Percentiles rank a stretch among this genome's conserved stretches.
phyloP scores from a whole-genome alignment of 2,888 invertebrate species.

The Eristalis arbustorum region DNA sequence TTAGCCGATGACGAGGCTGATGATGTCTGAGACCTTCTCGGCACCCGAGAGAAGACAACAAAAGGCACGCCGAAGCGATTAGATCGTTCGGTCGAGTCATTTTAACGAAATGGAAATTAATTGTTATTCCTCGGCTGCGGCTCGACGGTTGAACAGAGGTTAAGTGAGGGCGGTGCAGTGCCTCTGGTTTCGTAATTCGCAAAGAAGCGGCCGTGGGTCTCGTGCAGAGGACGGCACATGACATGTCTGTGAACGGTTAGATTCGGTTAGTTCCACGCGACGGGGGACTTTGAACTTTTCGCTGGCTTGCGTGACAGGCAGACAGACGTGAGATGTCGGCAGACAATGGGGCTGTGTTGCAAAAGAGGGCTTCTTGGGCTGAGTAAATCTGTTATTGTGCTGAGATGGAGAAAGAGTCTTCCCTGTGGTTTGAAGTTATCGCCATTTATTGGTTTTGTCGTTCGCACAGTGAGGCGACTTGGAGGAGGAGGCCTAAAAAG shows the following conservation, averaged over 20 bases:
- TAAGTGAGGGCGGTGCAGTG: slow-evolving; percentile 38
- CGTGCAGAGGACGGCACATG: slow-evolving; percentile 13
- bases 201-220: not conserved
- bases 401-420: not conserved
- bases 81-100: slow-evolving; percentile 44
- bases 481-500: too few relatives aligned
- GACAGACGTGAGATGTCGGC: not conserved
- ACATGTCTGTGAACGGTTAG: slow-evolving; percentile 45
- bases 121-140: slow-evolving; percentile 48
- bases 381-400: not conserved
- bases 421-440: not conserved
- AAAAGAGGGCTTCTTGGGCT: not conserved
- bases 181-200: not conserved
- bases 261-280: not conserved
- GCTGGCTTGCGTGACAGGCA: not conserved
- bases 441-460: not conserved
- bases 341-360: not conserved
- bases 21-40: not conserved
- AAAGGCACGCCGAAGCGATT: slow-evolving; percentile 52
- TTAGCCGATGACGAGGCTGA: slow-evolving; percentile 5
- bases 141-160: slow-evolving; percentile 30
- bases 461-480: too few relatives aligned
- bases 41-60: not conserved
- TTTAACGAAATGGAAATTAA: slow-evolving; percentile 68
- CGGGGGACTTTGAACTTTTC: slow-evolving; percentile 31